phyloP scores from a whole-genome alignment of 1,140 invertebrate genomes.

The Dermatophagoides farinae region DNA sequence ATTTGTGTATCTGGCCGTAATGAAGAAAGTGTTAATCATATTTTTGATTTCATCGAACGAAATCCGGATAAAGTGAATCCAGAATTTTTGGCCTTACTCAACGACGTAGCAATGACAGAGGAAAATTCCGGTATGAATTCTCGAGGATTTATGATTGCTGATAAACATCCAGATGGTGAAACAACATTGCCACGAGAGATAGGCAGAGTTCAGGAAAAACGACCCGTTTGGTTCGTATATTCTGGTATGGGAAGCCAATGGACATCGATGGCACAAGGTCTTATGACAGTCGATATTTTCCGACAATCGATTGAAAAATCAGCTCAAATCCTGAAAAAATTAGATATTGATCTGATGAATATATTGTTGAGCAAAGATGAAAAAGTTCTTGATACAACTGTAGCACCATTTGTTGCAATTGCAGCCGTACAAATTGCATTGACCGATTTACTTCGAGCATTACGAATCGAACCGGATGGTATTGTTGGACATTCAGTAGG shows the following conservation, averaged over 20 bases:
- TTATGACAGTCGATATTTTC: slow-evolving; percentile 60
- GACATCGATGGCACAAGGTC: slow-evolving; percentile 67
- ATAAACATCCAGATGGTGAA: slow-evolving; percentile 1
- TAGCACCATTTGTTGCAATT: slow-evolving; percentile 74
- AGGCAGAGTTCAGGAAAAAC: slow-evolving; percentile 22
- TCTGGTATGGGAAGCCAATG: slow-evolving; percentile 93
- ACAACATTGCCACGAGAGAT: neutral
- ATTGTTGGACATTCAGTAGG: slow-evolving; percentile 35
- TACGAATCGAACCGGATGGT: slow-evolving; percentile 32
- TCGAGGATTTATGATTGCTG: slow-evolving; percentile 11
- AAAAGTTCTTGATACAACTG: slow-evolving; percentile 45
- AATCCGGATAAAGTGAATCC: slow-evolving; percentile 20
- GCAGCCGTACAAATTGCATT: slow-evolving; percentile 46
- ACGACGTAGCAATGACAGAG: neutral
- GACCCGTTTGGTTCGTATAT: slow-evolving; percentile 78
- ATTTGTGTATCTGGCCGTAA: slow-evolving; percentile 12
- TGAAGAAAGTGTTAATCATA: slow-evolving; percentile 24
- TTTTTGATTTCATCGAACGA: slow-evolving; percentile 25
- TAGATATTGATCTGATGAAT: slow-evolving; percentile 56
- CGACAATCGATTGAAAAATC: slow-evolving; percentile 48
- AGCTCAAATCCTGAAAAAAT: slow-evolving; percentile 46
- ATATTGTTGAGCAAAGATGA: slow-evolving; percentile 57
- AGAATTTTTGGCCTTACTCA: slow-evolving; percentile 15
- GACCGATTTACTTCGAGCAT: slow-evolving; percentile 26
- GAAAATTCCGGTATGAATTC: slow-evolving; percentile 13